Evolutionary conservation across 2,113 vertebrate genomes (phyloP), one percentile per base, ranked within the genome.

Genomic region (Oreochromis spilurus): DNA sequence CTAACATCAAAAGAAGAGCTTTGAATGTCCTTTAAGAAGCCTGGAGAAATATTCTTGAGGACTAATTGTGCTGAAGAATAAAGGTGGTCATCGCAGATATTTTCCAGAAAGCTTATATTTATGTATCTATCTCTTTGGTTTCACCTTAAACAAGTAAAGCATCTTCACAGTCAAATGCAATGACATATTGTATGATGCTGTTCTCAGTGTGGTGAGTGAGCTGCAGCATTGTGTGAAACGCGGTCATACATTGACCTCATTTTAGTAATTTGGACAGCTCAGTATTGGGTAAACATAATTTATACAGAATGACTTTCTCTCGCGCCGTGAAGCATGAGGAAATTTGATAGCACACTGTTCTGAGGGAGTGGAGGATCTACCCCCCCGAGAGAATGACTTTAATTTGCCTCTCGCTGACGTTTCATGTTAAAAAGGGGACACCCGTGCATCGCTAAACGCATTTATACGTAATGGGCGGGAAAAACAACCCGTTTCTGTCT

Each of bases 281-380:
- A 77, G 80, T 85, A 53, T 75, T 57, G 60, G 83, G 83, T 84
- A 90, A 91, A 90, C 84, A 87, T 84, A 80, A 92, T 91, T 94
- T 86, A 89, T 82, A 88, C 84, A 79, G 85, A 90, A 91, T 78
- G 77, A 87, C 88, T 91, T 92, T 84, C 84, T 72, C 79, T 43
- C 24, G 2, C 34, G 72, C 81, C 29, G 24, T 86, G 84, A 86
- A 77, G 77, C 16, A 12, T 84, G 34, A 81, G 82, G 43, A 90
- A 77, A 88, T 87, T 52, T 89, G 81, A 90, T 83, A 81, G 70
- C 89, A 53, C 57, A 11, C 72, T 67, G 48, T 50, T 85, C 36
- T 83, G 24, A 86, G 75, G 65, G 70, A 80, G 80, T 21, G 16
- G n/a, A 79, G 62, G 57, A 67, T 67, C 38, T 11, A 11, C 3